Conservation (phyloP, 92 coral and sea anemone species). For the Zoanthus sociatus region DNA sequence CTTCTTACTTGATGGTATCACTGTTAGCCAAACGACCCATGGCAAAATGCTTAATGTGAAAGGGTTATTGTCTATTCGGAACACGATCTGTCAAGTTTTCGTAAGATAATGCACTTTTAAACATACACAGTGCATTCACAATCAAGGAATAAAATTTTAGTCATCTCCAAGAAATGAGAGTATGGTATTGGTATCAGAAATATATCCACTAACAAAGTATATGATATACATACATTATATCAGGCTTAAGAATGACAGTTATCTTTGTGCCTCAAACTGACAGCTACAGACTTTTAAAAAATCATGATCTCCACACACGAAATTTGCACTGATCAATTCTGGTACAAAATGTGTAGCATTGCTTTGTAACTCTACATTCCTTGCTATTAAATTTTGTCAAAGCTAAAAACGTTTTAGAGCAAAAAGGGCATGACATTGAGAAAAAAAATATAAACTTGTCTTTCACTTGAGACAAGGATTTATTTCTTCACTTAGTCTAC, state of each 20-base stretch:
- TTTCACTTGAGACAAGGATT: neutral
- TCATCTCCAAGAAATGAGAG: neutral
- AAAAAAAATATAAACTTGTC: neutral
- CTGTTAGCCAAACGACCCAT: neutral
- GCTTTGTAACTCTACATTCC: neutral
- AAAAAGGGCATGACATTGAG: neutral
- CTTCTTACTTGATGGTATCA: too few species aligned
- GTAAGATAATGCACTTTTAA: slow-evolving; percentile 22
- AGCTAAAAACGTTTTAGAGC: neutral
- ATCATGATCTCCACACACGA: neutral
- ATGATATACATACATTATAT: neutral
- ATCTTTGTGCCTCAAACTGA: neutral
- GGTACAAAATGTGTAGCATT: neutral
- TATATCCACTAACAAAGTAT: neutral
- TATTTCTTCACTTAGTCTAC: neutral
- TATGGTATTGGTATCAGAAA: neutral
- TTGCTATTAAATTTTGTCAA: neutral
- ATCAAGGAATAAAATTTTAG: neutral
- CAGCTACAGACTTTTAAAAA: neutral
- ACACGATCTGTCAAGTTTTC: slow-evolving; percentile 21
- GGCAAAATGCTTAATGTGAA: slow-evolving; percentile 18
- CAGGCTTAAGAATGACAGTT: neutral
- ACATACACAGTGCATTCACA: neutral
- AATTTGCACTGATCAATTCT: neutral
- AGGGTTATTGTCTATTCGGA: slow-evolving; percentile 38